Evolutionary conservation across 2,888 invertebrate genomes (phyloP).

Genomic region (Theristus sp.): DNA sequence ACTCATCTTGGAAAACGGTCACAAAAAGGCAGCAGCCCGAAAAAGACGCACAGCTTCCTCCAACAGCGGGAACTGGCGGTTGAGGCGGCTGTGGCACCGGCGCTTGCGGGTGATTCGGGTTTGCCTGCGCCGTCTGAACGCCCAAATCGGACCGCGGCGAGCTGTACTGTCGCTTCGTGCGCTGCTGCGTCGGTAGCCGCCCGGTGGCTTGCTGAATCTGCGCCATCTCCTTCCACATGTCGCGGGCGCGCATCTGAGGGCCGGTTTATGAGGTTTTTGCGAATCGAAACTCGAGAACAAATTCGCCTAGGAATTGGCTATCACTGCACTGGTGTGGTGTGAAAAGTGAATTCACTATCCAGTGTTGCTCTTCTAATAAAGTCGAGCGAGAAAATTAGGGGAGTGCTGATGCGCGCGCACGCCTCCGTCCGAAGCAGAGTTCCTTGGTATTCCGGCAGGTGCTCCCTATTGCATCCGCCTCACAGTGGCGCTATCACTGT

Average conservation of each 20-base stretch:
- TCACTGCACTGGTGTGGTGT: no score
- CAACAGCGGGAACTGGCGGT: conserved; percentile 10
- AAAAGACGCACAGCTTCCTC: conserved; percentile 13
- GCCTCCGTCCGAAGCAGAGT: no score
- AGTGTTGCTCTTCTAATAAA: no score
- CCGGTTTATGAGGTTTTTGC: no score
- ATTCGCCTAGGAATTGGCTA: no score
- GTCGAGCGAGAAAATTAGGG: no score
- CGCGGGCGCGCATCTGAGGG: conserved; percentile 23
- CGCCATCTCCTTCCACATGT: conserved; percentile 29
- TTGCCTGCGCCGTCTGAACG: not conserved
- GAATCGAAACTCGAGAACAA: no score
- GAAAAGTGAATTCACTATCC: no score
- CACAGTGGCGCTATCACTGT: no score
- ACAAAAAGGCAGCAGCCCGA: not conserved
- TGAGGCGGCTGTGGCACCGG: conserved; percentile 8
- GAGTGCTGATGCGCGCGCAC: no score
- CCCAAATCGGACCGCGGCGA: not conserved
- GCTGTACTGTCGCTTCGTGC: not conserved
- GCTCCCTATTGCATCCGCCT: not conserved
- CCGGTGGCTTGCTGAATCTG: conserved; percentile 21
- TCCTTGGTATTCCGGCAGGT: no score
- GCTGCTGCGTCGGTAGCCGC: not conserved
- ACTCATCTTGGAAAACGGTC: not conserved
- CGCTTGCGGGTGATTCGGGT: conserved; percentile 5